These are phyloP conservation scores for Hafferia zeledoni DNA, from an alignment of 2,797 vertebrate species.

Conservation along the genomic window DNA sequence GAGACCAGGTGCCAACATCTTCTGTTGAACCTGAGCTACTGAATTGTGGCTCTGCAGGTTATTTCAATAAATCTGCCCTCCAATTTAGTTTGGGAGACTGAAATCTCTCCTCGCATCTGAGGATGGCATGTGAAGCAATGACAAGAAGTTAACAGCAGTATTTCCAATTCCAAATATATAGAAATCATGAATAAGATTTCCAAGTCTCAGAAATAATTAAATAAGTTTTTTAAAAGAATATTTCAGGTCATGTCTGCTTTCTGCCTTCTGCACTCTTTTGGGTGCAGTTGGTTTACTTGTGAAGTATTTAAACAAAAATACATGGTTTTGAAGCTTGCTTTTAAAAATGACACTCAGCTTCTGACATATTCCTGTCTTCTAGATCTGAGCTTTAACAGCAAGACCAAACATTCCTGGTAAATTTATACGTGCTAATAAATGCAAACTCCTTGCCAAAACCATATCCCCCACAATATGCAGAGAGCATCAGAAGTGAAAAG, in stretches of 20 bases:
- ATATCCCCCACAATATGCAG: constrained; percentile 26
- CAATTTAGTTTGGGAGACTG: neutral
- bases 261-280: neutral
- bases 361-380: constrained; percentile 26
- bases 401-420: constrained; percentile 59
- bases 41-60: neutral
- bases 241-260: neutral
- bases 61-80: neutral
- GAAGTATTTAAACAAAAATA: constrained; percentile 4
- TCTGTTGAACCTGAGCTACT: neutral
- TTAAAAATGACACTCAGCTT: constrained; percentile 13
- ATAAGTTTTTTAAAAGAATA: neutral
- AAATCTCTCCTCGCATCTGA: neutral
- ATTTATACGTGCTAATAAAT: constrained; percentile 55
- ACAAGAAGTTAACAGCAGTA: neutral
- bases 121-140: neutral
- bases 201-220: neutral
- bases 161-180: neutral
- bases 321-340: neutral
- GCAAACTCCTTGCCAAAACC: constrained; percentile 43
- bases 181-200: neutral
- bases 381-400: constrained; percentile 48
- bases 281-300: neutral
- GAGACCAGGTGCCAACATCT: neutral
- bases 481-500: constrained; percentile 41